phyloP scores from a whole-genome alignment of 2,113 vertebrate genomes.

The Enhydra lutris region DNA sequence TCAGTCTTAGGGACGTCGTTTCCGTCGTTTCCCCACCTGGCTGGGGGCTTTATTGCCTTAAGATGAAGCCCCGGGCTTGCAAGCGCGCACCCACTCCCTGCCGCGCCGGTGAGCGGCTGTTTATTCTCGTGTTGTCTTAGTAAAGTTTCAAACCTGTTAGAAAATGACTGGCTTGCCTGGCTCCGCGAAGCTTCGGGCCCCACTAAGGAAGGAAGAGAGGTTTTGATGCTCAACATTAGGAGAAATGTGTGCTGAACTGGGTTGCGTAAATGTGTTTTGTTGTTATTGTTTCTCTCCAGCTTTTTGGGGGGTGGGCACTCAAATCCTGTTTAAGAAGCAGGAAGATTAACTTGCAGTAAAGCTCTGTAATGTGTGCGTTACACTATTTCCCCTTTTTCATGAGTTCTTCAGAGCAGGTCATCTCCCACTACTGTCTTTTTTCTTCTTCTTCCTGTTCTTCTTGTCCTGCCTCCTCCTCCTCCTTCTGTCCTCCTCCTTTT shows the following conservation, averaged over 20 bases:
- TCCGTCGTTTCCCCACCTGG: neutral
- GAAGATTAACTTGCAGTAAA: conserved; percentile 54
- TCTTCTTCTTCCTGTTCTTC: neutral
- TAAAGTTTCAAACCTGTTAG: conserved; percentile 69
- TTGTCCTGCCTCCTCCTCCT: neutral
- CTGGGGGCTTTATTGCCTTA: conserved; percentile 27
- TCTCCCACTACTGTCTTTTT: conserved; percentile 31
- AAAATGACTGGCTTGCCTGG: conserved; percentile 47
- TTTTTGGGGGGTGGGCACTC: neutral
- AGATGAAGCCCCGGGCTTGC: neutral
- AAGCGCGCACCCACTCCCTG: neutral
- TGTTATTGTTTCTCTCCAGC: neutral
- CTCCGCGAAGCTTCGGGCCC: conserved; percentile 33
- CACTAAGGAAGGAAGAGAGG: neutral
- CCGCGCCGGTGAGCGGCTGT: neutral
- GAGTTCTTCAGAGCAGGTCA: conserved; percentile 68
- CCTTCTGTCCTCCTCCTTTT: neutral
- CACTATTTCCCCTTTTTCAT: conserved; percentile 63
- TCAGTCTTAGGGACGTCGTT: neutral
- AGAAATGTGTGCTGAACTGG: conserved; percentile 6
- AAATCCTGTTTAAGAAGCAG: conserved; percentile 49
- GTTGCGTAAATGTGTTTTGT: neutral
- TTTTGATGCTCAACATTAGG: neutral
- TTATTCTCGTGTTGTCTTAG: conserved; percentile 35
- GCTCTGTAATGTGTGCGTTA: conserved; percentile 46